These are phyloP conservation scores for Achlya flavicornis DNA, from an alignment of 2,888 invertebrate genomes.

Conservation along the genomic window DNA sequence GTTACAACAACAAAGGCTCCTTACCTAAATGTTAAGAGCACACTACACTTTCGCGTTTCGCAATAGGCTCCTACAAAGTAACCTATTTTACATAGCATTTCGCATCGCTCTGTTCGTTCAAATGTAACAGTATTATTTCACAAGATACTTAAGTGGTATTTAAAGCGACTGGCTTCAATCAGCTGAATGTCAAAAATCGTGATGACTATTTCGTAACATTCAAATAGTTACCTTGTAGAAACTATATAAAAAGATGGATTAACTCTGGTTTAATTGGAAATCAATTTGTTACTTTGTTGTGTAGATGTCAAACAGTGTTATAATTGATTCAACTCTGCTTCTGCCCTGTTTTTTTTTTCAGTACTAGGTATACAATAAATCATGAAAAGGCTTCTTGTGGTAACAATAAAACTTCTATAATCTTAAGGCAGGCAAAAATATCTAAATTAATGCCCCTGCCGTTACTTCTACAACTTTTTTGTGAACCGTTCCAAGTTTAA, in stretches of 20 bases:
- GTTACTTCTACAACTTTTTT: too few species aligned
- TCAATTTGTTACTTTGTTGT: background rate
- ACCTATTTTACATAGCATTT: conserved; percentile 3
- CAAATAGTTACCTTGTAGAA: too few species aligned
- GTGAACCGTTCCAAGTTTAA: too few species aligned
- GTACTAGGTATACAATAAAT: too few species aligned
- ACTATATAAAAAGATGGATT: background rate
- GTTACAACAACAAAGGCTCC: background rate
- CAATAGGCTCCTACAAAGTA: background rate
- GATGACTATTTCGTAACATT: background rate
- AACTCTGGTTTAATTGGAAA: background rate
- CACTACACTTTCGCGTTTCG: background rate
- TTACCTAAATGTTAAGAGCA: background rate
- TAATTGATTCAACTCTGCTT: too few species aligned
- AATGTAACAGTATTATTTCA: background rate
- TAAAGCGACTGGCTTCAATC: conserved; percentile 2
- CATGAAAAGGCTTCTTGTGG: too few species aligned
- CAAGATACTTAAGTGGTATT: background rate
- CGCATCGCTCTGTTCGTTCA: background rate
- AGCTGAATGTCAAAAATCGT: background rate
- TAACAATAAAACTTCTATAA: too few species aligned
- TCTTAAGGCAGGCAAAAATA: too few species aligned
- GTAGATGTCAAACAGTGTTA: background rate
- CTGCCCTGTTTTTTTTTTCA: too few species aligned
- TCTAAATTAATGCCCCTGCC: too few species aligned